Evolutionary conservation across 2,797 vertebrate genomes (phyloP).

Genomic region (Cirrhinus molitorella): DNA sequence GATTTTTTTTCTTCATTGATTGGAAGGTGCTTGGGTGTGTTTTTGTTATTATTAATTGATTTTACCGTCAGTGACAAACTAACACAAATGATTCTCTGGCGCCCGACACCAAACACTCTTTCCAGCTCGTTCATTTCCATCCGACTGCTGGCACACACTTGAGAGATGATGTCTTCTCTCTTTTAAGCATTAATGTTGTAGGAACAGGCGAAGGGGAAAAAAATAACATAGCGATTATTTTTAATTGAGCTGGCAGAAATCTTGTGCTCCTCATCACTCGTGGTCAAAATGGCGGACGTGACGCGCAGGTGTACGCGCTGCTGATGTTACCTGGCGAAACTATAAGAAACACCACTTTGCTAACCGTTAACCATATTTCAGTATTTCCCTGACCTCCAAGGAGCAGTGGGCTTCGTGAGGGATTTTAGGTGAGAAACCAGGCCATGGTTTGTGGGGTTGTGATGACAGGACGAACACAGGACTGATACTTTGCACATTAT

Average conservation of each 20-base stretch:
- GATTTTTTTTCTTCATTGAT: slow-evolving; percentile 57
- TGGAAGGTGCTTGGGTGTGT: slow-evolving; percentile 55
- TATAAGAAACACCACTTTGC: not conserved
- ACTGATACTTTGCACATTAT: not conserved
- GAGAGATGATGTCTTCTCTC: slow-evolving; percentile 61
- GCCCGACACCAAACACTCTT: slow-evolving; percentile 58
- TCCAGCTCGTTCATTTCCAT: slow-evolving; percentile 61
- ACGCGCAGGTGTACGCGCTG: slow-evolving; percentile 32
- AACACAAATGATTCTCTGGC: slow-evolving; percentile 63
- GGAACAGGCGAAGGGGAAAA: slow-evolving; percentile 54
- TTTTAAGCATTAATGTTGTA: slow-evolving; percentile 69
- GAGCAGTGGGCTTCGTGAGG: not conserved
- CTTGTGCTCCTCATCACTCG: slow-evolving; percentile 50
- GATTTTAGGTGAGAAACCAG: not conserved
- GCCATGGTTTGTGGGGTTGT: not conserved
- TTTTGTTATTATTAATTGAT: slow-evolving; percentile 65
- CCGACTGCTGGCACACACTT: slow-evolving; percentile 66
- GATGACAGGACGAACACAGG: not conserved
- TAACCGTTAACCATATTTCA: not conserved
- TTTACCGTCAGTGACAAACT: slow-evolving; percentile 64
- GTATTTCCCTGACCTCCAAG: not conserved
- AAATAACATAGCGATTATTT: slow-evolving; percentile 59
- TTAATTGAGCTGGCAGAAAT: slow-evolving; percentile 70
- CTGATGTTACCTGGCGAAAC: slow-evolving; percentile 15
- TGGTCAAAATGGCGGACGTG: slow-evolving; percentile 55